Percentiles rank a stretch among this genome's conserved stretches.
Conservation (phyloP, 2,888 invertebrate genomes). For the Trimorus sp. region DNA sequence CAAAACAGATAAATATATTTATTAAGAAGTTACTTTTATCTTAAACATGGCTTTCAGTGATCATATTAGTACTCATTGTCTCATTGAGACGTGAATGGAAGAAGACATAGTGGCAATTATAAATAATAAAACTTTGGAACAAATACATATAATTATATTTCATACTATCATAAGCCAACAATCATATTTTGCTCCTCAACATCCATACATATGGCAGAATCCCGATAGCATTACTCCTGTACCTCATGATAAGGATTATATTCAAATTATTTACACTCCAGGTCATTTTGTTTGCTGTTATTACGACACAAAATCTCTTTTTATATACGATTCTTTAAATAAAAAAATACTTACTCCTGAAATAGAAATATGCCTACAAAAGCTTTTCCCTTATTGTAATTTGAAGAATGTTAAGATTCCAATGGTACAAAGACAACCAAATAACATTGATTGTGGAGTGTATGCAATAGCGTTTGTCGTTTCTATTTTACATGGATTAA, state of each 20-base stretch:
- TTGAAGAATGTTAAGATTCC: slow-evolving; percentile 17
- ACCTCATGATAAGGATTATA: slow-evolving; percentile 1
- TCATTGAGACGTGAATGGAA: too few relatives aligned
- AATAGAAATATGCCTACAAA: background rate
- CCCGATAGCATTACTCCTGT: slow-evolving; percentile 4
- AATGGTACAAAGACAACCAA: slow-evolving; percentile 15
- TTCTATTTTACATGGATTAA: slow-evolving; percentile 7
- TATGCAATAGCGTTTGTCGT: slow-evolving; percentile 22
- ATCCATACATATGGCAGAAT: too few relatives aligned
- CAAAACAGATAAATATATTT: too few relatives aligned
- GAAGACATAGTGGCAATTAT: too few relatives aligned
- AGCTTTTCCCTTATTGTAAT: slow-evolving; percentile 8
- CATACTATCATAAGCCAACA: too few relatives aligned
- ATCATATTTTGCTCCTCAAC: too few relatives aligned
- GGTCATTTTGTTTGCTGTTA: slow-evolving; percentile 26
- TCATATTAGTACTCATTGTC: too few relatives aligned
- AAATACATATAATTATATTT: too few relatives aligned
- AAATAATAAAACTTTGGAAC: too few relatives aligned
- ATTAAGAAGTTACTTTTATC: too few relatives aligned
- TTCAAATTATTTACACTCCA: slow-evolving; percentile 16
- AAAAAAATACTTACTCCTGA: background rate
- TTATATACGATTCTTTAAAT: slow-evolving; percentile 17
- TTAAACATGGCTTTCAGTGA: too few relatives aligned
- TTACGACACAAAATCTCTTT: slow-evolving; percentile 12
- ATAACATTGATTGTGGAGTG: slow-evolving; percentile 15